Evolutionary conservation across 2,113 vertebrate species (phyloP).

Genomic region (Hiodon alosoides): DNA sequence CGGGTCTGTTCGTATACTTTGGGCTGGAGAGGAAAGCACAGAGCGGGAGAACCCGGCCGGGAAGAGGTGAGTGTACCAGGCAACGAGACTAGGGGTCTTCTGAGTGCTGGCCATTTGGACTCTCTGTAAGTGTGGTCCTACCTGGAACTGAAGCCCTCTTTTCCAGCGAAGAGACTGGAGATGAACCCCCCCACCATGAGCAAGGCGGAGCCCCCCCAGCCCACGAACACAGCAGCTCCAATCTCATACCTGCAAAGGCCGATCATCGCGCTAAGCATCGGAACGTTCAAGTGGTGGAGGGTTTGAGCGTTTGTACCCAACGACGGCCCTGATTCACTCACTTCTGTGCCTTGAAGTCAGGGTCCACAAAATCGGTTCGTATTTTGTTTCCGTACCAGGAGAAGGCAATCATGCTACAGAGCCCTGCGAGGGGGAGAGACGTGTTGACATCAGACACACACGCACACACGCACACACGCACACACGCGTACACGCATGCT

Average conservation of each 20-base stretch:
- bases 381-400: slow-evolving; percentile 85
- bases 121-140: slow-evolving; percentile 14
- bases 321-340: slow-evolving; percentile 57
- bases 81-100: not conserved
- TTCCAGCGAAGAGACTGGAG: slow-evolving; percentile 69
- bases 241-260: slow-evolving; percentile 77
- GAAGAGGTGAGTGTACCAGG: not conserved
- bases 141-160: slow-evolving; percentile 51
- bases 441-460: slow-evolving; percentile 16
- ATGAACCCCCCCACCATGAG: slow-evolving; percentile 76
- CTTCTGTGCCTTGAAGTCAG: slow-evolving; percentile 78
- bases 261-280: slow-evolving; percentile 29
- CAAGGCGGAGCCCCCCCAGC: slow-evolving; percentile 87
- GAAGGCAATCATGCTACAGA: slow-evolving; percentile 84
- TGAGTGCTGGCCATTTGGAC: not conserved
- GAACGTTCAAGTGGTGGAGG: too few species aligned
- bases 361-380: slow-evolving; percentile 80
- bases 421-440: slow-evolving; percentile 57
- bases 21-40: slow-evolving; percentile 35
- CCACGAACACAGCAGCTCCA: slow-evolving; percentile 86
- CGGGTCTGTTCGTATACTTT: slow-evolving; percentile 22
- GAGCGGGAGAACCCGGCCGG: not conserved
- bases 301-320: too few species aligned
- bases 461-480: not conserved
- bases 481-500: not conserved